Evolutionary conservation across 2,113 vertebrate species (phyloP).

Genomic region (Odocoileus hemionus): DNA sequence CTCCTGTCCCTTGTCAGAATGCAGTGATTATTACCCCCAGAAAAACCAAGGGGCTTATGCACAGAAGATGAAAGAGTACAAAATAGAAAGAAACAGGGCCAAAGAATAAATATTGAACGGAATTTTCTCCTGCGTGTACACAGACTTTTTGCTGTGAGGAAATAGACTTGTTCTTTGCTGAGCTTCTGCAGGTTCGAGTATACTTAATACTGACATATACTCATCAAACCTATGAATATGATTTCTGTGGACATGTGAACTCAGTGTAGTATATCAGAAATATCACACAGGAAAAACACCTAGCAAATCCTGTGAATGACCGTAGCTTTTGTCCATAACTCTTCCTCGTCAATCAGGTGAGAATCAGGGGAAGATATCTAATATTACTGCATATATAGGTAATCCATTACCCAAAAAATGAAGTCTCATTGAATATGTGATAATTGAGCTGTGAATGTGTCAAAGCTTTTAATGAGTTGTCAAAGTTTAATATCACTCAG

Average conservation of each 20-base stretch:
- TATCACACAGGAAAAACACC: background rate
- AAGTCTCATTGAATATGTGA: background rate
- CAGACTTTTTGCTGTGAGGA: background rate
- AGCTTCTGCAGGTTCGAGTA: background rate
- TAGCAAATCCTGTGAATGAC: background rate
- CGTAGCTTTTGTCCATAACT: background rate
- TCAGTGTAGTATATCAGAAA: background rate
- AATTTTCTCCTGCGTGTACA: background rate
- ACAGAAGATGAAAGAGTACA: background rate
- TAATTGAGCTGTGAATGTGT: background rate
- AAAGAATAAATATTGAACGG: background rate
- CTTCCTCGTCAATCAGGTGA: background rate
- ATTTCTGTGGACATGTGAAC: background rate
- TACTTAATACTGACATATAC: background rate
- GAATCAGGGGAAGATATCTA: background rate
- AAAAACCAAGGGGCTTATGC: background rate
- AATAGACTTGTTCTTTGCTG: background rate
- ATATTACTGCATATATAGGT: background rate
- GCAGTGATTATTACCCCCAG: background rate
- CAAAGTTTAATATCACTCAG: background rate
- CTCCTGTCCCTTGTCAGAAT: background rate
- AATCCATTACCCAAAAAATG: background rate
- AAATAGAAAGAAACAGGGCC: background rate
- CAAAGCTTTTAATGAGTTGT: background rate
- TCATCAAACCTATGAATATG: background rate